phyloP scores from a whole-genome alignment of 2,797 vertebrate genomes.

The Euthynnus affinis region DNA sequence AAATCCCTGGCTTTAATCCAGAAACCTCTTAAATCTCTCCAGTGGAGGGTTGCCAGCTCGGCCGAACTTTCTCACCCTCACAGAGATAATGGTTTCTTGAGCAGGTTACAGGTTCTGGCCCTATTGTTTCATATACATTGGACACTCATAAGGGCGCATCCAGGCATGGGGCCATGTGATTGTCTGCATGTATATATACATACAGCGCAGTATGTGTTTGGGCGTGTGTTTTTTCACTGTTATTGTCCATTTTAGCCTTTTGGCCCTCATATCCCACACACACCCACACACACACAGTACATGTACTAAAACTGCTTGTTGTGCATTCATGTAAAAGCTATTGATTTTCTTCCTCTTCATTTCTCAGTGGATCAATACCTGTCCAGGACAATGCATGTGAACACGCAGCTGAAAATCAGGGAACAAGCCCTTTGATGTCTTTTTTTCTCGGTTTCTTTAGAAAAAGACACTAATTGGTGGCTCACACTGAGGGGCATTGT shows the following conservation, averaged over 20 bases:
- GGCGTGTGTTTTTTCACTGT: conserved; percentile 14
- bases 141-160: not conserved
- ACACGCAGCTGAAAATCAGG: conserved; percentile 74
- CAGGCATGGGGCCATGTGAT: not conserved
- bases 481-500: not conserved
- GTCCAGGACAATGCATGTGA: conserved; percentile 76
- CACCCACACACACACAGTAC: conserved; percentile 22
- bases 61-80: conserved; percentile 34
- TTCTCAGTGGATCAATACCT: conserved; percentile 78
- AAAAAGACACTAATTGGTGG: conserved; percentile 57
- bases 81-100: conserved; percentile 27
- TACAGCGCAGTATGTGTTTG: not conserved
- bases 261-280: conserved; percentile 44
- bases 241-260: conserved; percentile 46
- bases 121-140: conserved; percentile 3
- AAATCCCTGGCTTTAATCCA: conserved; percentile 67
- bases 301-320: conserved; percentile 77
- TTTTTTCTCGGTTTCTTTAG: conserved; percentile 42
- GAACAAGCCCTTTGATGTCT: conserved; percentile 66
- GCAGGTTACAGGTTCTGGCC: conserved; percentile 32
- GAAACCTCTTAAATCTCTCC: conserved; percentile 54
- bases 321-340: conserved; percentile 86
- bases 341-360: conserved; percentile 80
- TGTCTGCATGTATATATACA: not conserved
- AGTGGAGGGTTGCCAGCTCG: conserved; percentile 33